A percentile compares a stretch with the other conserved stretches of the same genome.
These are phyloP conservation scores for Chloroceryle aenea DNA, from an alignment of 2,113 vertebrate genomes.

Conservation along the genomic window DNA sequence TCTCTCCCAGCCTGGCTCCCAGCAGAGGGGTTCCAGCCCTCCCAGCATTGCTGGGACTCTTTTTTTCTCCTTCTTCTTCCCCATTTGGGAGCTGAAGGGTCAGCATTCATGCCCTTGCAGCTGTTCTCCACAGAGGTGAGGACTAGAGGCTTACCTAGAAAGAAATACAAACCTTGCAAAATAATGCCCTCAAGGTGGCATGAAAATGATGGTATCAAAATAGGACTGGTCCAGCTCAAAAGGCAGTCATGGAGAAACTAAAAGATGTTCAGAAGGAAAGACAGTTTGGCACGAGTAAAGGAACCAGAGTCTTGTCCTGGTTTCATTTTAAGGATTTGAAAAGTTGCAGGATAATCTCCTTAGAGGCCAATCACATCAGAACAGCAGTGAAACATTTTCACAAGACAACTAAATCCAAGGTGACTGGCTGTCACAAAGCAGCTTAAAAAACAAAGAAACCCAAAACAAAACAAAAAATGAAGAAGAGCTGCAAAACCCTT, in stretches of 20 bases:
- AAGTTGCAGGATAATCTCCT: neutral
- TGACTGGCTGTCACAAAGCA: neutral
- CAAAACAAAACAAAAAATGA: neutral
- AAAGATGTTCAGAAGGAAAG: neutral
- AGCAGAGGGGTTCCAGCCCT: neutral
- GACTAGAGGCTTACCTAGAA: neutral
- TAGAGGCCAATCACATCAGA: neutral
- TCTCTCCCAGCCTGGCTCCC: neutral
- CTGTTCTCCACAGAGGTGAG: neutral
- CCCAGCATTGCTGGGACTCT: neutral
- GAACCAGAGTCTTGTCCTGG: neutral
- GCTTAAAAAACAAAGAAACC: neutral
- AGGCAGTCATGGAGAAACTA: neutral
- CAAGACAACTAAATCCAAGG: neutral
- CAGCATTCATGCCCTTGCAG: neutral
- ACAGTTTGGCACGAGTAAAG: neutral
- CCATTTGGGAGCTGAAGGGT: neutral
- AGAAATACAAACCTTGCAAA: neutral
- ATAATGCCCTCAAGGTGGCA: neutral
- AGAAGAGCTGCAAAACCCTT: neutral
- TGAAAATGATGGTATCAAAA: neutral
- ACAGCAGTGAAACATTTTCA: neutral
- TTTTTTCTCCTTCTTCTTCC: neutral
- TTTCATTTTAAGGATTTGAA: constrained; percentile 12
- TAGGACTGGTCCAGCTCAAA: neutral